These are phyloP conservation scores for Boloria euphrosyne DNA, from an alignment of 2,888 invertebrate genomes.

Conservation along the genomic window DNA sequence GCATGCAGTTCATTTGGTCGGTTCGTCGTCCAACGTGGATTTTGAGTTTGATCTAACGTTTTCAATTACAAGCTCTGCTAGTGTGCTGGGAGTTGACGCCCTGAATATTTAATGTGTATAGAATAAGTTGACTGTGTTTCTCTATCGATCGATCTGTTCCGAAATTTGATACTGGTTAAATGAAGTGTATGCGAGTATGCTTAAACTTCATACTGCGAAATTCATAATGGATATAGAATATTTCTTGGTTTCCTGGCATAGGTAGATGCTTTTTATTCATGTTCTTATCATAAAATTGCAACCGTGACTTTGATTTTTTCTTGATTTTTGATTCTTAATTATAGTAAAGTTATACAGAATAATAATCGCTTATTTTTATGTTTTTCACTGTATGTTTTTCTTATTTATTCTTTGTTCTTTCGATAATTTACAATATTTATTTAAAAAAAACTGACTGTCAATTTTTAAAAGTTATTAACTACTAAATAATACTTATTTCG, in stretches of 20 bases:
- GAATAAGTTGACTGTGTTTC: slow-evolving; percentile 5
- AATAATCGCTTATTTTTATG: background rate
- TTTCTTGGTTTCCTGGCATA: no score
- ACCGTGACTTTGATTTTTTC: no score
- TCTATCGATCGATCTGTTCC: background rate
- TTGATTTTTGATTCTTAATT: no score
- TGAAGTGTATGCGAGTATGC: no score
- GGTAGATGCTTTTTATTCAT: no score
- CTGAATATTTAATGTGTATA: slow-evolving; percentile 5
- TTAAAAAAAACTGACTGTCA: no score
- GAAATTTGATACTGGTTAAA: background rate
- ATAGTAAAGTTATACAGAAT: no score
- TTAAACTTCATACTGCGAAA: no score
- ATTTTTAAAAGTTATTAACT: slow-evolving; percentile 17
- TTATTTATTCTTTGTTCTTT: background rate
- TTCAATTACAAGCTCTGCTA: slow-evolving; percentile 6
- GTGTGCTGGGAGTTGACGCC: background rate
- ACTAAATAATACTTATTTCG: slow-evolving; percentile 26
- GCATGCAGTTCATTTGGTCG: slow-evolving; percentile 29
- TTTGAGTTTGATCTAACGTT: slow-evolving; percentile 40
- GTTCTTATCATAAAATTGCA: no score
- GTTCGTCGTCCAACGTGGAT: slow-evolving; percentile 4
- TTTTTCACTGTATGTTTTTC: background rate
- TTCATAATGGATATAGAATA: no score
- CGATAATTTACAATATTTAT: background rate